Conservation (phyloP, 92 coral and sea anemone genomes). For the Actinostola sp. region DNA sequence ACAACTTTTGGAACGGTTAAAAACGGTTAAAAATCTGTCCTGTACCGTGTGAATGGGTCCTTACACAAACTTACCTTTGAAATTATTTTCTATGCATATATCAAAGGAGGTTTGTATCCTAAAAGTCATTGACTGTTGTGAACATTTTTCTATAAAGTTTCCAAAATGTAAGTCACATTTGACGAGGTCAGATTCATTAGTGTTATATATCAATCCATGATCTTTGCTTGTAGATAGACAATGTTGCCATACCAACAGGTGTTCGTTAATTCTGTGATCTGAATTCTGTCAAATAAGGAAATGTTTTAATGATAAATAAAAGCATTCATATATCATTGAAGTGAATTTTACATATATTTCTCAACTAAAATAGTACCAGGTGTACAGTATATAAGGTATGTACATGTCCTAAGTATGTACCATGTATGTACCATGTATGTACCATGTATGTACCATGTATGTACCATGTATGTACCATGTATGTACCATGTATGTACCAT, state of each 20-base stretch:
- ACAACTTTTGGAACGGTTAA: neutral
- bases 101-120: constrained; percentile 66
- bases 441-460: no score
- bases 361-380: no score
- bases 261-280: neutral
- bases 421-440: no score
- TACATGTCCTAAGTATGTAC: no score
- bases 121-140: constrained; percentile 51
- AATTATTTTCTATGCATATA: constrained; percentile 22
- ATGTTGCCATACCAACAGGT: constrained; percentile 38
- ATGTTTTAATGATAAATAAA: no score
- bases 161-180: constrained; percentile 30
- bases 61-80: constrained; percentile 26
- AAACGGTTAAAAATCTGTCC: neutral
- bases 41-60: neutral
- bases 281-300: constrained; percentile 7
- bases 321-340: neutral
- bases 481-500: no score
- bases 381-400: no score
- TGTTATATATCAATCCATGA: constrained; percentile 28
- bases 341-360: neutral
- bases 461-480: no score
- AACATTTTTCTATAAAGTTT: constrained; percentile 30
- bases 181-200: neutral
- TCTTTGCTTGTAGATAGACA: constrained; percentile 20